A percentile compares a stretch with the other conserved stretches of the same genome.
Evolutionary conservation across 2,888 invertebrate genomes (phyloP).

Genomic region (Melinaea marsaeus): DNA sequence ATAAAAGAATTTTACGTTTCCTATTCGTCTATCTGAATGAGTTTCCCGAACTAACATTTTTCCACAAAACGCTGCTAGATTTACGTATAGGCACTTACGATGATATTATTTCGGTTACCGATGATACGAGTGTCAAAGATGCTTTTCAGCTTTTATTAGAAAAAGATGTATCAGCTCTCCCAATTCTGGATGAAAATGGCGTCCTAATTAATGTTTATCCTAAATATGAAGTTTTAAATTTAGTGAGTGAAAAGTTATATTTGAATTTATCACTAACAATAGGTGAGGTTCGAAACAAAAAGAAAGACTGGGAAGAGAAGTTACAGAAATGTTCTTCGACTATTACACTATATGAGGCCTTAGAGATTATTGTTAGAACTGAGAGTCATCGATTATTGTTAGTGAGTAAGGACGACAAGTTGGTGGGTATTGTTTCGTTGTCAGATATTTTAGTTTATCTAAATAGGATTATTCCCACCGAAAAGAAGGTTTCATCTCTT

Average conservation of each 20-base stretch:
- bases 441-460: slow-evolving; percentile 74
- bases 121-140: slow-evolving; percentile 62
- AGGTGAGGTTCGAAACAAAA: slow-evolving; percentile 90
- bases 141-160: slow-evolving; percentile 68
- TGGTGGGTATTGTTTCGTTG: slow-evolving; percentile 70
- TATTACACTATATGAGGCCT: slow-evolving; percentile 89
- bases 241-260: slow-evolving; percentile 95
- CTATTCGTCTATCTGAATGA: slow-evolving; percentile 72
- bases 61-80: slow-evolving; percentile 65
- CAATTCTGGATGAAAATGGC: slow-evolving; percentile 64
- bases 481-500: slow-evolving; percentile 70
- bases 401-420: slow-evolving; percentile 72
- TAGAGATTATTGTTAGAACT: slow-evolving; percentile 94
- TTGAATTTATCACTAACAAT: slow-evolving; percentile 92
- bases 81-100: slow-evolving; percentile 71
- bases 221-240: slow-evolving; percentile 80
- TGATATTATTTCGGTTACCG: slow-evolving; percentile 63
- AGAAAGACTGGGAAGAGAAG: slow-evolving; percentile 95
- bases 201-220: slow-evolving; percentile 68
- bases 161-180: slow-evolving; percentile 71
- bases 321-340: slow-evolving; percentile 92
- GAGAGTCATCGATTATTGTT: slow-evolving; percentile 82
- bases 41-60: slow-evolving; percentile 72
- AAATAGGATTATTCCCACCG: slow-evolving; percentile 72
- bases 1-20: slow-evolving; percentile 70